Evolutionary conservation across 2,797 vertebrate species (phyloP).

Genomic region (Staurois parvus): DNA sequence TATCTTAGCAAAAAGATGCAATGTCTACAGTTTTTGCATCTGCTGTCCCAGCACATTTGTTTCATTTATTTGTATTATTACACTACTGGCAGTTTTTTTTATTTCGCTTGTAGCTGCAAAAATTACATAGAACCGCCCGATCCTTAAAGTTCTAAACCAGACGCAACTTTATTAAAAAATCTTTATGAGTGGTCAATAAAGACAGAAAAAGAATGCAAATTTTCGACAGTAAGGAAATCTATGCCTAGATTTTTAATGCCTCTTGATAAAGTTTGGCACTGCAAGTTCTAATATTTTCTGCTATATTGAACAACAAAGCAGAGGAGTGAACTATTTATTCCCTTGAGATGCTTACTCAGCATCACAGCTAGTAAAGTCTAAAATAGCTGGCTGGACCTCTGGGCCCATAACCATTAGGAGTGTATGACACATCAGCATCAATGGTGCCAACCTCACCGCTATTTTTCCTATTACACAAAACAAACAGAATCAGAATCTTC

Average conservation of each 20-base stretch:
- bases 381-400: slow-evolving; percentile 50
- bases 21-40: background rate
- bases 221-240: slow-evolving; percentile 14
- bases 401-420: slow-evolving; percentile 44
- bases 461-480: slow-evolving; percentile 46
- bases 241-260: slow-evolving; percentile 47
- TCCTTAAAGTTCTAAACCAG: background rate
- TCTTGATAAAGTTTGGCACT: slow-evolving; percentile 56
- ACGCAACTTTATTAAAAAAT: slow-evolving; percentile 13
- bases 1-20: background rate
- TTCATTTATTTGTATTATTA: slow-evolving; percentile 6
- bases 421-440: slow-evolving; percentile 52
- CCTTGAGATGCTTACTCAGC: slow-evolving; percentile 53
- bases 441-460: slow-evolving; percentile 34
- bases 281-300: slow-evolving; percentile 46
- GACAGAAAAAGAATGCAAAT: slow-evolving; percentile 35
- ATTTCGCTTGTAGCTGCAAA: slow-evolving; percentile 7
- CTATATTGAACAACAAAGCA: slow-evolving; percentile 53
- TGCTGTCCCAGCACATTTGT: background rate
- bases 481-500: slow-evolving; percentile 8
- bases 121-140: slow-evolving; percentile 7
- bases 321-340: slow-evolving; percentile 52
- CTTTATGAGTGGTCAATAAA: slow-evolving; percentile 38
- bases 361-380: slow-evolving; percentile 35
- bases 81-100: slow-evolving; percentile 2